These are phyloP conservation scores for Cephalopachus bancanus DNA, from an alignment of 2,797 vertebrate species.

Conservation along the genomic window DNA sequence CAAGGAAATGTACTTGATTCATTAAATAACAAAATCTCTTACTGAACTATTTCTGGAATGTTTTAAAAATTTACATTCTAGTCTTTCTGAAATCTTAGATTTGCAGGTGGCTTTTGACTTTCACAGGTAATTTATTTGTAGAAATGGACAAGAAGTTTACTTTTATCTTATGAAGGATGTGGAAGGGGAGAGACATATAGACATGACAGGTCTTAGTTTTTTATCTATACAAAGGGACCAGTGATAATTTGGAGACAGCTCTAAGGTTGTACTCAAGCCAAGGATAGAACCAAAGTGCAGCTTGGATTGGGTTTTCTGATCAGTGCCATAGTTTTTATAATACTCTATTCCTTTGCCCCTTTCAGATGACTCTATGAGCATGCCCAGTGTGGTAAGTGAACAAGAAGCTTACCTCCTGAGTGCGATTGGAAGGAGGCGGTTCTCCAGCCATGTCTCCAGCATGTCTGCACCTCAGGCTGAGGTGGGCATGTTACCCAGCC, in stretches of 20 bases:
- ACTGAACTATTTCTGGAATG: background rate
- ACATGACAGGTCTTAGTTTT: background rate
- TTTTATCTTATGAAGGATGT: conserved; percentile 22
- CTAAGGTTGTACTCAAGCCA: background rate
- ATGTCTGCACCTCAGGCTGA: conserved; percentile 93
- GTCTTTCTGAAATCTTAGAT: conserved; percentile 35
- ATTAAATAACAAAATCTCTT: background rate
- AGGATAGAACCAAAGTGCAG: background rate
- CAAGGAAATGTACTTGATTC: conserved; percentile 1
- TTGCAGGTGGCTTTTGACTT: background rate
- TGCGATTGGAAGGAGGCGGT: conserved; percentile 94
- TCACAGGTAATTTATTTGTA: conserved; percentile 34
- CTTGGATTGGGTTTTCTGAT: background rate
- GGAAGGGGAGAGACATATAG: background rate
- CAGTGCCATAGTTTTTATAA: background rate
- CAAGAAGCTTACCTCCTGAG: conserved; percentile 96
- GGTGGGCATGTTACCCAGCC: conserved; percentile 97
- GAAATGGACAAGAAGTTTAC: background rate
- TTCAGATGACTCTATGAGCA: conserved; percentile 97
- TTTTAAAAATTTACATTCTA: conserved; percentile 1
- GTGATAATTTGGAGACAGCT: background rate
- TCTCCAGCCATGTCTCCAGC: conserved; percentile 97
- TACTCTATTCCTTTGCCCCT: conserved; percentile 9
- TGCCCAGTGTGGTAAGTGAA: conserved; percentile 99
- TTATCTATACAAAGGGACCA: background rate